Percentiles rank a stretch among this genome's conserved stretches.
Evolutionary conservation across 1,140 invertebrate species (phyloP).

Genomic region (Zaprionus ghesquierei): DNA sequence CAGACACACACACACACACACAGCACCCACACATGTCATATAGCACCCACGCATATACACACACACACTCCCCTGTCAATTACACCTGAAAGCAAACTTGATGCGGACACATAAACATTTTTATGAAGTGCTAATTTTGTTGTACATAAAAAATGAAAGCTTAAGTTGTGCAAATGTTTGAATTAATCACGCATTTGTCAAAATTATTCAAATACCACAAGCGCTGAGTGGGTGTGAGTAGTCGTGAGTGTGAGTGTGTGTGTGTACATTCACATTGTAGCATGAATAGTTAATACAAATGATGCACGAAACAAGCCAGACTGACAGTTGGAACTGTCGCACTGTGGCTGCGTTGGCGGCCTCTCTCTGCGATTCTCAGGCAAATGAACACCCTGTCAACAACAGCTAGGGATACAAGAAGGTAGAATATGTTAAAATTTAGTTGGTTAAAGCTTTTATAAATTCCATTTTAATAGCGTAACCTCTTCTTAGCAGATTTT

Average conservation of each 20-base stretch:
- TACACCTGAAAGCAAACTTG: constrained; percentile 13
- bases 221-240: background rate
- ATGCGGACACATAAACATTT: constrained; percentile 1
- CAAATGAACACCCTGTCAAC: background rate
- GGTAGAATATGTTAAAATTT: too few relatives aligned
- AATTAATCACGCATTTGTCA: constrained; percentile 77
- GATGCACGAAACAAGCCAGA: constrained; percentile 22
- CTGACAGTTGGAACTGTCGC: constrained; percentile 17
- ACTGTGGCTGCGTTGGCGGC: constrained; percentile 1
- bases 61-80: background rate
- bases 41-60: background rate
- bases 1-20: background rate
- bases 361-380: background rate
- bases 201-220: constrained; percentile 70
- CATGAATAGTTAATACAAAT: constrained; percentile 76
- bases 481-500: too few relatives aligned
- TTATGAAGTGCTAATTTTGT: constrained; percentile 70
- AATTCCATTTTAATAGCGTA: too few relatives aligned
- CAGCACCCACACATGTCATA: background rate
- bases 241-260: constrained; percentile 17
- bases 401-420: background rate
- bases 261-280: constrained; percentile 18
- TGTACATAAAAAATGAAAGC: constrained; percentile 59
- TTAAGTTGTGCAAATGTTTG: constrained; percentile 64
- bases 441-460: too few relatives aligned